Base-by-base conservation (phyloP, 2,797 vertebrate genomes). In the Iguana delicatissima region DNA sequence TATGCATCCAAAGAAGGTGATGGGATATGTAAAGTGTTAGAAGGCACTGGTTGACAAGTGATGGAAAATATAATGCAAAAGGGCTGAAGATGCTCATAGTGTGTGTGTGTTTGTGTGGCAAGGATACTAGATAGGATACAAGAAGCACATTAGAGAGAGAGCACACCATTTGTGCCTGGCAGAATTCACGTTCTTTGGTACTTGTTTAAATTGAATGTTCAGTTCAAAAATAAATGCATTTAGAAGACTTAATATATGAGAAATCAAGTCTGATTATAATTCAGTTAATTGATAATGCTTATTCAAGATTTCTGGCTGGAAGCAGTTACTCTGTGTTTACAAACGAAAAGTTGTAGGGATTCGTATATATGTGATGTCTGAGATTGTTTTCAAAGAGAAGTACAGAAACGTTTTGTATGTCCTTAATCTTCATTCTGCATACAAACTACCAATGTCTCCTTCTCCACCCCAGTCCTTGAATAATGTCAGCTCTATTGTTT, bases 391-490 rank as follows among this genome's bases (percentile, higher is more conserved):
- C 89, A 18, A 89, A 94, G 91, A 93, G 59, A 93, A 55, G 32
- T 84, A 57, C 62, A 57, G 89, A 93, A 69, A 8, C 38, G 38
- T 80, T 57, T 59, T 42, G 69, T 55, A 46, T 77, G 29, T 92
- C 93, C 92, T 91, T 94, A 93, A 94, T 95, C 94, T 95, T 96
- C 91, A 93, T 84, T 93, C 93, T 95, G 80, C 92, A 80, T 52
- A 73, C 38, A 91, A 89, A 94, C 94, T 93, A 95, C 94, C 92
- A 89, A 50, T 2, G 46, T 26, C 46, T 90, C 26, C 24, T 32
- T 62, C 35, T 32, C 35, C 6, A 59, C n/a, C 26, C 55, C 42
- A 64, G 16, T 35, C 35, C 50, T n/a, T 26, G 18, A 84, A 77
- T 77, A 80, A 26, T 80, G 32, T 76, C 29, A 62, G 35, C 93